A percentile compares a stretch with the other conserved stretches of the same genome.
phyloP scores from a whole-genome alignment of 2,113 vertebrate genomes.

The Glaucomys volans region DNA sequence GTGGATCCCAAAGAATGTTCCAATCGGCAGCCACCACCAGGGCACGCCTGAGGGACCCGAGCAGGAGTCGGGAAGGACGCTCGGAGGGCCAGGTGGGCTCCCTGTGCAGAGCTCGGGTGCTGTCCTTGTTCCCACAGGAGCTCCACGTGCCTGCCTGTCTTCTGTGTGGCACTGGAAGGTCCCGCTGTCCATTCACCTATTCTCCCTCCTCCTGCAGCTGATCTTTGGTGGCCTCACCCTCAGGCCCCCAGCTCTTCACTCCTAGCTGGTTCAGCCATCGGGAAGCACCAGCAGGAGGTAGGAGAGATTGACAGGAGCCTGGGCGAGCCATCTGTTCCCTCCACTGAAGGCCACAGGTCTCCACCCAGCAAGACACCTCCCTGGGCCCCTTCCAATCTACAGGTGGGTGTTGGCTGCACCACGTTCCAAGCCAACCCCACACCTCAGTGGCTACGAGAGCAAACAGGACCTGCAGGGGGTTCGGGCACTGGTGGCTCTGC shows the following conservation, averaged over 20 bases:
- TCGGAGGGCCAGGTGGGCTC: neutral
- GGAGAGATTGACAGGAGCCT: neutral
- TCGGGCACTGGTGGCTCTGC: neutral
- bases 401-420: no score
- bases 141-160: no score
- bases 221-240: neutral
- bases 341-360: no score
- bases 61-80: neutral
- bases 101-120: neutral
- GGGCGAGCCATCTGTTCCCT: no score
- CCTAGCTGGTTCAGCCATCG: neutral
- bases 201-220: neutral
- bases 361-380: no score
- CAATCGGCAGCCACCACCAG: neutral
- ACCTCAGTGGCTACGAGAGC: neutral
- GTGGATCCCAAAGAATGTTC: neutral
- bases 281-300: neutral
- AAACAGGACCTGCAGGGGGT: neutral
- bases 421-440: no score
- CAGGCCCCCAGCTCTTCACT: neutral
- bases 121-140: neutral
- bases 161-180: neutral
- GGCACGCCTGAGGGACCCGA: neutral
- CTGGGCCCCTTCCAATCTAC: no score
- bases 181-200: neutral